Evolutionary conservation across 2,888 invertebrate species (phyloP), one percentile per base, ranked within the genome.

Genomic region (Cryptocephalus moraei): DNA sequence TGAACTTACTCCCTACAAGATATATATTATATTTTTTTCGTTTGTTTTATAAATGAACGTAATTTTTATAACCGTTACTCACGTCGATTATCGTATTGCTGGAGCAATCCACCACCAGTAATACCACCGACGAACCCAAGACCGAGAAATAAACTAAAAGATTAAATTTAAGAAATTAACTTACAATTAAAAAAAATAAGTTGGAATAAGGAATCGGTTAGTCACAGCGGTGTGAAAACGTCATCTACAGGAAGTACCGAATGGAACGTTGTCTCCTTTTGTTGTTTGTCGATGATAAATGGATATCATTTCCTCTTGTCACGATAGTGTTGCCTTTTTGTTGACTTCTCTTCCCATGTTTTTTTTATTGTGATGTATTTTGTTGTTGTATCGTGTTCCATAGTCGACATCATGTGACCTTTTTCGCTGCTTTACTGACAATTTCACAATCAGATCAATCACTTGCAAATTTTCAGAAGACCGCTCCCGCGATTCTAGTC

Each of bases 401-500:
- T 55, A 49, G 49, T 53, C 53, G 61, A 59, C 59, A 54, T 61
- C 61, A 55, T 61, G 56, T 62, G 56, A 53, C 55, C 52, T 46
- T 52, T 33, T 43, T 53, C 58, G 59, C 57, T 67, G 64, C 62
- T 56, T 62, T 63, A 62, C 63, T 63, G 62, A 62, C 62, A 63
- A 64, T 65, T 56, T 57, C 53, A 54, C 54, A 48, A 53, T 65
- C 63, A 64, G 65, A 64, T 64, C 61, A 57, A 59, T 62, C 65
- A 65, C 66, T 65, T 64, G 62, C 62, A 59, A 65, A 64, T 65
- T 65, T 65, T 65, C 64, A 58, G 56, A 56, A 56, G 57, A 63
- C 66, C 66, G 67, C 67, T 68, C 66, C 67, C 66, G 66, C 66
- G 67, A 67, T 65, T 59, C 60, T 56, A 52, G 54, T 53, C 60